A percentile compares a stretch with the other conserved stretches of the same genome.
Conservation (phyloP, 2,888 invertebrate species). For the Drosophila fulvimacula region DNA sequence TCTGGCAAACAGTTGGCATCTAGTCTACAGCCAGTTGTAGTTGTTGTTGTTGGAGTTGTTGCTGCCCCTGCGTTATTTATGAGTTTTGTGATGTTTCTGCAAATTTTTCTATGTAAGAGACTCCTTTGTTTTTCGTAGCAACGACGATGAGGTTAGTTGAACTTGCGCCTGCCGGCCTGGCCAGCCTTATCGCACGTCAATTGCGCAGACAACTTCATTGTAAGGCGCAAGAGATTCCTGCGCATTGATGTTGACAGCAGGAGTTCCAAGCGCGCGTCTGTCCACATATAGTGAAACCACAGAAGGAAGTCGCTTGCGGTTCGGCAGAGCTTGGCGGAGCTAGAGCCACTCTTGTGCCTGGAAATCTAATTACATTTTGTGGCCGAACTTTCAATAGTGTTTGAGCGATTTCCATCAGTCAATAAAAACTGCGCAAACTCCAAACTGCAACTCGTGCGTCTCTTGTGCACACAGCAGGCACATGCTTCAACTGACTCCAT, state of each 20-base stretch:
- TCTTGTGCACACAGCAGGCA: conserved; percentile 65
- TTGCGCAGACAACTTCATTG: conserved; percentile 81
- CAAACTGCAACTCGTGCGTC: conserved; percentile 24
- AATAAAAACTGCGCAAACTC: conserved; percentile 62
- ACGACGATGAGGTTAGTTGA: conserved; percentile 40
- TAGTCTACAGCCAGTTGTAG: conserved; percentile 23
- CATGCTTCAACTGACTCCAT: conserved; percentile 52
- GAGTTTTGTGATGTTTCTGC: conserved; percentile 81
- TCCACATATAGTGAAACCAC: conserved; percentile 41
- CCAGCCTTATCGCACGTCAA: conserved; percentile 69
- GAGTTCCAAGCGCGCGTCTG: conserved; percentile 69
- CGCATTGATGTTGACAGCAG: conserved; percentile 80
- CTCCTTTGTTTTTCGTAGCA: conserved; percentile 41
- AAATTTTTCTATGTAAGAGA: conserved; percentile 77
- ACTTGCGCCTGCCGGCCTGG: conserved; percentile 40
- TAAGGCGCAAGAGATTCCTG: conserved; percentile 62
- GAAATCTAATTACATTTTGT: conserved; percentile 79
- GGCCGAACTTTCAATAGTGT: conserved; percentile 61
- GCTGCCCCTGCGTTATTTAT: conserved; percentile 70
- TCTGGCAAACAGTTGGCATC: conserved; percentile 56
- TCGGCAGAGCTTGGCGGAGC: background rate
- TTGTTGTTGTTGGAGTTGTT: conserved; percentile 36
- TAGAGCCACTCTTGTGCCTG: conserved; percentile 1
- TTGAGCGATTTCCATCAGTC: conserved; percentile 83
- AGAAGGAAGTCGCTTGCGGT: conserved; percentile 49